Evolutionary conservation across 2,797 vertebrate genomes (phyloP).

Genomic region (Dallia pectoralis): DNA sequence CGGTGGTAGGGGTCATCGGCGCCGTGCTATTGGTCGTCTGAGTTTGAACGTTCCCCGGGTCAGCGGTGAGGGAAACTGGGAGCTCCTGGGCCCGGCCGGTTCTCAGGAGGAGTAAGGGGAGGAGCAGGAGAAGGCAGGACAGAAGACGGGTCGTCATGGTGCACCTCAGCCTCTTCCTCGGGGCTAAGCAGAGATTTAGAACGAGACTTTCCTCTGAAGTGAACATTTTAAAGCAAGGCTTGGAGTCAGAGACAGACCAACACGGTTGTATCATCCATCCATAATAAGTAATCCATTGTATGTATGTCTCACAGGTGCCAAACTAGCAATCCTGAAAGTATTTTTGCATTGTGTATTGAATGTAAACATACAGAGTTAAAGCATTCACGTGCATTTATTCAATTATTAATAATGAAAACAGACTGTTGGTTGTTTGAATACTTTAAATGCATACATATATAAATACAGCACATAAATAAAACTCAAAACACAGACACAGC

Average conservation of each 20-base stretch:
- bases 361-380: background rate
- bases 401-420: background rate
- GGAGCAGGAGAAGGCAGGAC: slow-evolving; percentile 41
- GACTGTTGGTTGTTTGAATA: background rate
- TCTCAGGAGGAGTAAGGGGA: slow-evolving; percentile 30
- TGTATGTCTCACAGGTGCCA: background rate
- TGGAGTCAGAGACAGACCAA: slow-evolving; percentile 13
- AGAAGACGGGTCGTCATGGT: slow-evolving; percentile 51
- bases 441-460: background rate
- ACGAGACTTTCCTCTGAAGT: slow-evolving; percentile 7
- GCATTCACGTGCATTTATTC: background rate
- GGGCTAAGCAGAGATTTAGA: slow-evolving; percentile 38
- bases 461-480: background rate
- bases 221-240: background rate
- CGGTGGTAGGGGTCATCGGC: slow-evolving; percentile 53
- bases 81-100: slow-evolving; percentile 56
- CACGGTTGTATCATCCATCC: background rate
- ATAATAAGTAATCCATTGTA: background rate
- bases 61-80: slow-evolving; percentile 30
- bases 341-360: background rate
- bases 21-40: slow-evolving; percentile 50
- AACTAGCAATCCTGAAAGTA: background rate
- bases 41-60: slow-evolving; percentile 12
- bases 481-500: background rate
- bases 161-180: slow-evolving; percentile 20